Conservation (phyloP, 2,797 vertebrate species). For the Lophotriccus pileatus region DNA sequence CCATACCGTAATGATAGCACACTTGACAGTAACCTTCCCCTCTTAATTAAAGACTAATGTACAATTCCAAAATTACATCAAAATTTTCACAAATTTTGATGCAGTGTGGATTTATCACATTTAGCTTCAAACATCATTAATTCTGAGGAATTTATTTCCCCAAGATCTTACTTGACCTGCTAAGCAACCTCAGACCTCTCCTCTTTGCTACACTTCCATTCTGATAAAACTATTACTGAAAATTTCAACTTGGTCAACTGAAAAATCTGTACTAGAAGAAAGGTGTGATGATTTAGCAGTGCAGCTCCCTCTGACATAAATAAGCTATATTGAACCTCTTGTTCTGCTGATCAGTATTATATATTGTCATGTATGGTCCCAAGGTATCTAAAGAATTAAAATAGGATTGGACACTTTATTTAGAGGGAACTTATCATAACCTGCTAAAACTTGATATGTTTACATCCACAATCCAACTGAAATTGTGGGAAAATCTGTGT, state of each 20-base stretch:
- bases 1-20: background rate
- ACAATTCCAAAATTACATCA: background rate
- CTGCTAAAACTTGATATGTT: background rate
- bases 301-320: background rate
- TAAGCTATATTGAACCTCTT: background rate
- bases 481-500: background rate
- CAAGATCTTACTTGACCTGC: background rate
- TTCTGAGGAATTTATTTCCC: background rate
- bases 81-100: background rate
- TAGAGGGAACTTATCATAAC: background rate
- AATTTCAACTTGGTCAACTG: background rate
- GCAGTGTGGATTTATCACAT: background rate
- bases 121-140: background rate
- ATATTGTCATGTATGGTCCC: background rate
- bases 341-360: background rate
- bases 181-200: background rate
- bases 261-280: background rate
- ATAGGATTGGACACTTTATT: background rate
- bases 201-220: background rate
- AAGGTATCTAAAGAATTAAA: background rate
- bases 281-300: background rate
- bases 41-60: background rate
- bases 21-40: background rate
- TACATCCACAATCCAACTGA: background rate
- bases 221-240: background rate